Evolutionary conservation across 2,797 vertebrate genomes (phyloP).

Genomic region (Sparus aurata): DNA sequence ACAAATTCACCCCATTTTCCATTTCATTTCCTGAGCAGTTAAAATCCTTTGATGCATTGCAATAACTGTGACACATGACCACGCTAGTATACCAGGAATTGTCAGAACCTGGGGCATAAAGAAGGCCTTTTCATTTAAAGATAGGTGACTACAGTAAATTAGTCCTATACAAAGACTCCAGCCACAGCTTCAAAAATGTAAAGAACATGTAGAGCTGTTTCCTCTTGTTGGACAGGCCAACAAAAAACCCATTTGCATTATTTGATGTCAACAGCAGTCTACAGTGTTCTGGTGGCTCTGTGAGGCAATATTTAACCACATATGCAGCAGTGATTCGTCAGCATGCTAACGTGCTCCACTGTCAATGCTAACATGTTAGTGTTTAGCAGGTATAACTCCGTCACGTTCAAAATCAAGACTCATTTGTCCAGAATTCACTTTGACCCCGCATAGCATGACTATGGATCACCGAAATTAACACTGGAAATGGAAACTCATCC

Average conservation of each 20-base stretch:
- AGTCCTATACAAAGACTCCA: slow-evolving; percentile 9
- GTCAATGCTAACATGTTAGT: neutral
- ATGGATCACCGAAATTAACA: neutral
- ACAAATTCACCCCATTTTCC: slow-evolving; percentile 43
- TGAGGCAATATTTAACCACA: neutral
- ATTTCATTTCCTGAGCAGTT: slow-evolving; percentile 60
- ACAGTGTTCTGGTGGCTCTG: neutral
- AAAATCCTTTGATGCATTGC: slow-evolving; percentile 61
- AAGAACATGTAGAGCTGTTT: neutral
- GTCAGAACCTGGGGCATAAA: slow-evolving; percentile 29
- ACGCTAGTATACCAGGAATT: slow-evolving; percentile 15
- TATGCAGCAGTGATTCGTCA: neutral
- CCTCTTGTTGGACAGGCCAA: neutral
- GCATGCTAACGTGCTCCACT: neutral
- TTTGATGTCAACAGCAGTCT: no score
- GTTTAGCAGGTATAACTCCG: no score
- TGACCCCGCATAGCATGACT: no score
- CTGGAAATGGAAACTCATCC: neutral
- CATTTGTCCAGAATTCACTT: no score
- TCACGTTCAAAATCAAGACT: no score
- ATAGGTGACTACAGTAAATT: slow-evolving; percentile 36
- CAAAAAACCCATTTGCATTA: neutral
- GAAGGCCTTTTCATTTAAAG: slow-evolving; percentile 41
- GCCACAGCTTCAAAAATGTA: slow-evolving; percentile 21
- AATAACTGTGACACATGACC: slow-evolving; percentile 42